phyloP scores from a whole-genome alignment of 1,140 invertebrate species.

The Bombus consobrinus region DNA sequence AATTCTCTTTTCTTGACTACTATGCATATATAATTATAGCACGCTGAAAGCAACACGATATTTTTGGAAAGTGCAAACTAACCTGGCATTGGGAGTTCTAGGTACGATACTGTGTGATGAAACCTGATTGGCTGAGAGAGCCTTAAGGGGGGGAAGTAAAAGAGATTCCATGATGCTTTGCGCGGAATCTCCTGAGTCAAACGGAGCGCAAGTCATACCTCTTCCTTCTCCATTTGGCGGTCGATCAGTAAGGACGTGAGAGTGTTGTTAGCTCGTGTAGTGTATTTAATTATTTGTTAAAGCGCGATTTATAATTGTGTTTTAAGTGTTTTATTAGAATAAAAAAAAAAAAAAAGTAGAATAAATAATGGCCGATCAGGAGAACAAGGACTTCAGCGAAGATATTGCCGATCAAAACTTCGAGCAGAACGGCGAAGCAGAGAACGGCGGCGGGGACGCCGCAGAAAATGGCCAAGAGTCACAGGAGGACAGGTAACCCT shows the following conservation, averaged over 20 bases:
- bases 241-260: constrained; percentile 69
- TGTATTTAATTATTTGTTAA: constrained; percentile 47
- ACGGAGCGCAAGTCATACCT: constrained; percentile 46
- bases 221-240: constrained; percentile 76
- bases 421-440: constrained; percentile 81
- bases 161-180: constrained; percentile 68
- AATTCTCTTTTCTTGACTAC: too few species aligned
- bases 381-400: constrained; percentile 82
- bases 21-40: neutral
- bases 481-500: constrained; percentile 81
- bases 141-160: neutral
- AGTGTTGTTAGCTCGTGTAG: constrained; percentile 57
- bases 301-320: constrained; percentile 41
- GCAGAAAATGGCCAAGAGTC: constrained; percentile 79
- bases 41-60: neutral
- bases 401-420: constrained; percentile 80
- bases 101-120: constrained; percentile 26
- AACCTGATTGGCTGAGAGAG: constrained; percentile 52
- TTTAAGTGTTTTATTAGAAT: constrained; percentile 46
- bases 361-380: constrained; percentile 79
- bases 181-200: constrained; percentile 60
- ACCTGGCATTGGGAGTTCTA: neutral
- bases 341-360: constrained; percentile 45
- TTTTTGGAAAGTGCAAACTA: neutral
- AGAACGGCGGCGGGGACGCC: constrained; percentile 77